Conservation (phyloP, 2,888 invertebrate species). For the Hyalella azteca region DNA sequence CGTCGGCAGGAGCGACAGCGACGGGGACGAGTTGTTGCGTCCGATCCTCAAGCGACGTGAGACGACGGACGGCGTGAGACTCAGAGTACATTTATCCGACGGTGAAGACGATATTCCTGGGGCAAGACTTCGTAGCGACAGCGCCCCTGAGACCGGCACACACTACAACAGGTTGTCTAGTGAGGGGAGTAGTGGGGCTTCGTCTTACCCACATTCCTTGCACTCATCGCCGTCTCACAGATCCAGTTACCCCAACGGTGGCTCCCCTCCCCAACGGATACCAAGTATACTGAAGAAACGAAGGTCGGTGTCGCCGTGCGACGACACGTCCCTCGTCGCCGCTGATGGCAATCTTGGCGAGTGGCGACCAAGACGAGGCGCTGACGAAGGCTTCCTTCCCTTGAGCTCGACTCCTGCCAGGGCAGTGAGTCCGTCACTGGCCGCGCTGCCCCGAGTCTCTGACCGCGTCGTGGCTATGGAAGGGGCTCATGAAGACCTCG, state of each 20-base stretch:
- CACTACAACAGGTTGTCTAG: background rate
- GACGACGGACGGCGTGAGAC: conserved; percentile 56
- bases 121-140: conserved; percentile 53
- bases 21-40: conserved; percentile 52
- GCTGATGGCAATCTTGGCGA: conserved; percentile 47
- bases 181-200: background rate
- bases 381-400: conserved; percentile 15
- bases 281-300: conserved; percentile 54
- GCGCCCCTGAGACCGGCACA: conserved; percentile 49
- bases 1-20: conserved; percentile 49
- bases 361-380: conserved; percentile 42
- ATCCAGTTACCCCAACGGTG: background rate
- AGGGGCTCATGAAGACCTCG: conserved; percentile 42
- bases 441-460: conserved; percentile 51
- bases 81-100: conserved; percentile 48
- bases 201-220: conserved; percentile 17
- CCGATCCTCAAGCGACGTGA: conserved; percentile 57
- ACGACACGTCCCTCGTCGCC: background rate
- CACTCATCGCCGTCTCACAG: conserved; percentile 15
- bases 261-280: conserved; percentile 38
- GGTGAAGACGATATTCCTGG: conserved; percentile 49
- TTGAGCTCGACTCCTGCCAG: conserved; percentile 12
- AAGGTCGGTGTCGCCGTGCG: conserved; percentile 1
- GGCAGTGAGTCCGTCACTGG: conserved; percentile 51
- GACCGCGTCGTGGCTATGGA: conserved; percentile 57